Percentiles rank a stretch among this genome's conserved stretches.
phyloP scores from a whole-genome alignment of 1,140 invertebrate genomes.

The Cyclina sinensis region DNA sequence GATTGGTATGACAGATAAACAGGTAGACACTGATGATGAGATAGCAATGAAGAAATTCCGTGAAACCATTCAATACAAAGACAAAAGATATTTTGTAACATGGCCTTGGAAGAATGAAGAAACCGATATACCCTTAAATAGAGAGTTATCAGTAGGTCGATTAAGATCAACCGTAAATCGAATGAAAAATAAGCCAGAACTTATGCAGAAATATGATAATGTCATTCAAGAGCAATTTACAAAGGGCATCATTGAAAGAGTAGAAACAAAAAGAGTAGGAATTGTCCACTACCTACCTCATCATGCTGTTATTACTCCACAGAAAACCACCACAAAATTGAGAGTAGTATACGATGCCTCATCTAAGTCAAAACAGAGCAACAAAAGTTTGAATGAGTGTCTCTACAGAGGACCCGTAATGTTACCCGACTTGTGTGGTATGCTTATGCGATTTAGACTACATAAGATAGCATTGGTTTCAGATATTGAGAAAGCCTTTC shows the following conservation, averaged over 20 bases:
- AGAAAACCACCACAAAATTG: slow-evolving; percentile 50
- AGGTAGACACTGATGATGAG: neutral
- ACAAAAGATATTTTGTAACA: neutral
- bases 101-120: neutral
- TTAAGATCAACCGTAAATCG: neutral
- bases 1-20: neutral
- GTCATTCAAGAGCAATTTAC: slow-evolving; percentile 12
- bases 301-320: slow-evolving; percentile 23
- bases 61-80: neutral
- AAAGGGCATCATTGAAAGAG: slow-evolving; percentile 23
- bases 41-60: neutral
- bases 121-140: neutral
- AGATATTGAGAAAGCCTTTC: no score
- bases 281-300: slow-evolving; percentile 14
- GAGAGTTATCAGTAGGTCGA: neutral
- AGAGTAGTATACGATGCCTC: neutral
- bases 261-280: neutral
- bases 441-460: no score
- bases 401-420: neutral
- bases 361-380: neutral
- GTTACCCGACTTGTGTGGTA: neutral
- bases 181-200: neutral
- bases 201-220: neutral
- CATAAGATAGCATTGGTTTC: no score
- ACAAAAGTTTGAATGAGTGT: no score